Conservation (phyloP, 2,888 invertebrate species). For the Ditula angustiorana region DNA sequence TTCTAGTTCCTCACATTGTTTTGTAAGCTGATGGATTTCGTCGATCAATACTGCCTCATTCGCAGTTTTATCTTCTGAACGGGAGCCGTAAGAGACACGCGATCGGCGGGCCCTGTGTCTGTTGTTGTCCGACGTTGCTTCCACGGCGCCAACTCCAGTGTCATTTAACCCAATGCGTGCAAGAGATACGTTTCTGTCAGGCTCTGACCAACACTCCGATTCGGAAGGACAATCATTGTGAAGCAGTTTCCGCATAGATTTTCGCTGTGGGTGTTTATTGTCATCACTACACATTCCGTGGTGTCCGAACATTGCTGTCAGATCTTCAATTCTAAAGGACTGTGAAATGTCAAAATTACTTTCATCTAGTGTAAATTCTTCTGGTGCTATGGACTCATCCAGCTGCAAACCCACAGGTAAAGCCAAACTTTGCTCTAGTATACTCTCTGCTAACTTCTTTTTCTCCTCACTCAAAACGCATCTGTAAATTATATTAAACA, state of each 20-base stretch:
- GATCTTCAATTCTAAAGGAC: slow-evolving; percentile 74
- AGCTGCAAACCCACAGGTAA: slow-evolving; percentile 78
- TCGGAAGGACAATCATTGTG: slow-evolving; percentile 83
- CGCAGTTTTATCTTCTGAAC: slow-evolving; percentile 77
- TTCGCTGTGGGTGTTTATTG: slow-evolving; percentile 55
- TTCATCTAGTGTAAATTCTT: slow-evolving; percentile 77
- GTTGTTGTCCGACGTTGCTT: slow-evolving; percentile 67
- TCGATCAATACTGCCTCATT: slow-evolving; percentile 84
- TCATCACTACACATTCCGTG: slow-evolving; percentile 66
- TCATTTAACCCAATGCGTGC: slow-evolving; percentile 89
- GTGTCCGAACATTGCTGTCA: slow-evolving; percentile 81
- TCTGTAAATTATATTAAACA: slow-evolving; percentile 54
- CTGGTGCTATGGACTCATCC: slow-evolving; percentile 79
- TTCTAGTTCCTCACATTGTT: slow-evolving; percentile 64
- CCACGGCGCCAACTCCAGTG: slow-evolving; percentile 62
- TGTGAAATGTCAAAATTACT: slow-evolving; percentile 77
- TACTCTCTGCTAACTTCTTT: slow-evolving; percentile 78
- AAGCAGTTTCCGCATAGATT: slow-evolving; percentile 58
- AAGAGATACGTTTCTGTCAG: slow-evolving; percentile 92
- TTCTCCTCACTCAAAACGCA: slow-evolving; percentile 82
- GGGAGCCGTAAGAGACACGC: slow-evolving; percentile 72
- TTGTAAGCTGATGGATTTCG: slow-evolving; percentile 76
- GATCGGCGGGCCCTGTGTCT: slow-evolving; percentile 72
- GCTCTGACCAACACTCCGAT: slow-evolving; percentile 95
- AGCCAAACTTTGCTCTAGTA: slow-evolving; percentile 79